Evolutionary conservation across 2,888 invertebrate species (phyloP).

Genomic region (Cryptus armator): DNA sequence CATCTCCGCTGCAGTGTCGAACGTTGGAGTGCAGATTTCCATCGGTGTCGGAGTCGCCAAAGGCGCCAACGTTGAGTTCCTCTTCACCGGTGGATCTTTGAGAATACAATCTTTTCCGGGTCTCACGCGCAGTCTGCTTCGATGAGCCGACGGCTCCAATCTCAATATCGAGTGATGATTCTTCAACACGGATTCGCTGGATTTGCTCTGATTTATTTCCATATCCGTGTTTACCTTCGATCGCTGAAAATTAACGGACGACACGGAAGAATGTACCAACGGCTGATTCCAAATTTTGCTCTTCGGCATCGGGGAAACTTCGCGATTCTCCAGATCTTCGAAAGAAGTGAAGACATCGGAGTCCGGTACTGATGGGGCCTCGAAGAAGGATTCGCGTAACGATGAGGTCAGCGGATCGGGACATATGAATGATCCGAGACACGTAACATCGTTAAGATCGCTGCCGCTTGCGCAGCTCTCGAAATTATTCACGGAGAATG

Average conservation of each 20-base stretch:
- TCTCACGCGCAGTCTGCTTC: constrained; percentile 73
- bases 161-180: constrained; percentile 72
- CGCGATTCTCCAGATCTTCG: constrained; percentile 77
- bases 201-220: constrained; percentile 77
- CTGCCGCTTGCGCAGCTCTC: constrained; percentile 80
- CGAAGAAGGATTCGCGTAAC: constrained; percentile 81
- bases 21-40: constrained; percentile 81
- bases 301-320: constrained; percentile 53
- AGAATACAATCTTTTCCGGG: constrained; percentile 73
- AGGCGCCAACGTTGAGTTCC: constrained; percentile 75
- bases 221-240: constrained; percentile 60
- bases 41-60: constrained; percentile 80
- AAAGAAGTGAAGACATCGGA: constrained; percentile 82
- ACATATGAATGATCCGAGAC: constrained; percentile 81
- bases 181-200: constrained; percentile 79
- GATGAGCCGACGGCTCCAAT: constrained; percentile 76
- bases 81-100: constrained; percentile 71
- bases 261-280: constrained; percentile 74
- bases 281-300: constrained; percentile 28
- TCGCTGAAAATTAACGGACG: constrained; percentile 76
- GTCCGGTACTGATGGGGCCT: constrained; percentile 80
- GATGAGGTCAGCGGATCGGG: constrained; percentile 81
- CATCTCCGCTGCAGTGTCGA: constrained; percentile 78
- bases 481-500: constrained; percentile 82
- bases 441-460: constrained; percentile 81